Base-by-base conservation (phyloP, 2,797 vertebrate genomes). In the Bryconaethiops microstoma region DNA sequence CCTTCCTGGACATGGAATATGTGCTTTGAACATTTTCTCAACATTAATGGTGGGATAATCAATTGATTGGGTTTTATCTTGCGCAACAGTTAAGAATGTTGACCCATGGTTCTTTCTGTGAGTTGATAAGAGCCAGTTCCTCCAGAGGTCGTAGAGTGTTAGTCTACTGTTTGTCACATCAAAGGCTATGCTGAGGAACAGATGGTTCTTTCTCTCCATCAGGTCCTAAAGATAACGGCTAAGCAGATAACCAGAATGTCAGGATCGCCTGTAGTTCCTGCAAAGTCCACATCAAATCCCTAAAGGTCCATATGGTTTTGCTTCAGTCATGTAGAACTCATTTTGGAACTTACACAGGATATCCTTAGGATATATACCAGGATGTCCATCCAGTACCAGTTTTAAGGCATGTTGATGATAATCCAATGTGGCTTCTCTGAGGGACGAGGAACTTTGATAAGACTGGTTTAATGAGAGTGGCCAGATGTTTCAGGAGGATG, bases 151-250 rank as follows among this genome's bases (percentile, higher is more conserved):
- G 21, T 52, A 25, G 63, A 62, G 71, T 55, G 79, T 79, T 80
- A 17, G 25, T 77, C 52, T 57, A 73, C 72, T 54, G 77, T 57
- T 64, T 59, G 45, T 54, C 82, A 88, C 86, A 86, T 88, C 83
- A 87, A 88, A 88, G 82, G 74, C 21, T 62, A 6, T 39, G 57
- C 17, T 39, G 63, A 81, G 63, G 74, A 89, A 79, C 85, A 88
- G 85, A 88, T 88, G 88, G 84, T 62, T 81, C 63, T 77, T 82
- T 78, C 82, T 78, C 55, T 73, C 69, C 65, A 73, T 70, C 77
- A 82, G 82, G 77, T 57, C 63, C 39, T 65, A 12, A 64, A 85
- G 87, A 87, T 87, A 88, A 86, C 81, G 76, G 76, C 82, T 79
- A 74, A 73, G 59, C 54, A 45, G 84, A 60, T 45, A 65, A 60